Evolutionary conservation across 2,113 vertebrate genomes (phyloP).

Genomic region (Electrona antarctica): DNA sequence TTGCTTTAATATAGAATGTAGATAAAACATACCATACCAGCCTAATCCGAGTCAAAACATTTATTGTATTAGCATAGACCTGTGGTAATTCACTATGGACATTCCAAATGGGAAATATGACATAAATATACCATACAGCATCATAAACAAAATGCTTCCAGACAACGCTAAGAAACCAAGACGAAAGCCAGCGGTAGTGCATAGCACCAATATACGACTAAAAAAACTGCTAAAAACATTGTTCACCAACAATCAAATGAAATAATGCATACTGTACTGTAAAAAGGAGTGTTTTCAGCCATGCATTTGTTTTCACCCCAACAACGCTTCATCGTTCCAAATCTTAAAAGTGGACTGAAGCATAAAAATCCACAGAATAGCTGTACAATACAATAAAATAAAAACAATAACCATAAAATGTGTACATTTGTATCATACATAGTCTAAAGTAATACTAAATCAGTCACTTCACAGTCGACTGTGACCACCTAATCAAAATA

Average conservation of each 20-base stretch:
- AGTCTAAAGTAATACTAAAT: slow-evolving; percentile 56
- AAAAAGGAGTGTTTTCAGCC: slow-evolving; percentile 47
- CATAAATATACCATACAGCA: too few relatives aligned
- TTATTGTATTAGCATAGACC: too few relatives aligned
- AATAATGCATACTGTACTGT: neutral
- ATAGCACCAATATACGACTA: slow-evolving; percentile 65
- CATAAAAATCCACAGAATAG: slow-evolving; percentile 17
- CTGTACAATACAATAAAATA: slow-evolving; percentile 9
- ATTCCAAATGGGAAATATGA: too few relatives aligned
- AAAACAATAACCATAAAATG: slow-evolving; percentile 30
- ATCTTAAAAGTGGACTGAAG: slow-evolving; percentile 24
- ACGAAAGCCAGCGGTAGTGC: slow-evolving; percentile 50
- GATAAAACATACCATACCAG: too few relatives aligned
- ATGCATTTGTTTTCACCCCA: slow-evolving; percentile 21
- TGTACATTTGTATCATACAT: slow-evolving; percentile 29
- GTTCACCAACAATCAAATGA: slow-evolving; percentile 34
- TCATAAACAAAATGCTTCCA: too few relatives aligned
- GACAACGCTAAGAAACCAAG: too few relatives aligned
- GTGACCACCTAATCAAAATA: neutral
- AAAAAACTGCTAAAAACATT: slow-evolving; percentile 23
- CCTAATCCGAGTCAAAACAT: too few relatives aligned
- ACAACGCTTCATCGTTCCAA: slow-evolving; percentile 20
- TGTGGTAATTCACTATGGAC: too few relatives aligned
- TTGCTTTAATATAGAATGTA: too few relatives aligned
- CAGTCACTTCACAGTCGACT: neutral